Evolutionary conservation across 2,888 invertebrate genomes (phyloP).

Genomic region (Cynaeus angustus): DNA sequence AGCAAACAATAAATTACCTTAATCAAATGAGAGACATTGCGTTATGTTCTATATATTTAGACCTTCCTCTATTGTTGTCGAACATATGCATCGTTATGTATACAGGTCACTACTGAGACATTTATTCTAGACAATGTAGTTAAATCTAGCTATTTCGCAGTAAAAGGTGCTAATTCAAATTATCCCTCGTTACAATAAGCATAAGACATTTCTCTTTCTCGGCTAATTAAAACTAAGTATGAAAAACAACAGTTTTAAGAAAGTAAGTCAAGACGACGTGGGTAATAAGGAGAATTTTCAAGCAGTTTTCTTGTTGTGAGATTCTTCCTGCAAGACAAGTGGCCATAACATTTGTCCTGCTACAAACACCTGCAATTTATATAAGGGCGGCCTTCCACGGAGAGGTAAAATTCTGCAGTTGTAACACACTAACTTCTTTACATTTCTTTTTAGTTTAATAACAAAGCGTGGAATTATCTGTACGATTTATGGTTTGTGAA

Average conservation of each 20-base stretch:
- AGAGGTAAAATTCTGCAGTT: neutral
- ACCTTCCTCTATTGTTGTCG: constrained; percentile 27
- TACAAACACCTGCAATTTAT: constrained; percentile 3
- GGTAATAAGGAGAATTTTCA: too few relatives aligned
- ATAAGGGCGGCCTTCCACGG: neutral
- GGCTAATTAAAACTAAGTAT: too few relatives aligned
- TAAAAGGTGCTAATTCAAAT: too few relatives aligned
- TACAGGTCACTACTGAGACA: constrained; percentile 15
- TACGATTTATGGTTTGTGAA: too few relatives aligned
- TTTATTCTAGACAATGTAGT: constrained; percentile 5
- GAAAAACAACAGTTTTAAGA: too few relatives aligned
- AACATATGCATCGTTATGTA: constrained; percentile 25
- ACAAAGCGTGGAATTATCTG: too few relatives aligned
- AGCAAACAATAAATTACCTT: constrained; percentile 52
- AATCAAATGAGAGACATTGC: constrained; percentile 48
- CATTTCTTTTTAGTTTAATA: too few relatives aligned
- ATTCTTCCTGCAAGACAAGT: constrained; percentile 2
- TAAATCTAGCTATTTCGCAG: neutral
- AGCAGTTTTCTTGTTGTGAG: too few relatives aligned
- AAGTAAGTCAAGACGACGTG: too few relatives aligned
- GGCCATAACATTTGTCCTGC: neutral
- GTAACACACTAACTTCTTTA: too few relatives aligned
- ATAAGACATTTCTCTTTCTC: too few relatives aligned
- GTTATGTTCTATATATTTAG: constrained; percentile 38
- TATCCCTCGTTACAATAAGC: too few relatives aligned